A percentile compares a stretch with the other conserved stretches of the same genome.
phyloP scores from a whole-genome alignment of 1,140 invertebrate species.

The Gonioctena quinquepunctata region DNA sequence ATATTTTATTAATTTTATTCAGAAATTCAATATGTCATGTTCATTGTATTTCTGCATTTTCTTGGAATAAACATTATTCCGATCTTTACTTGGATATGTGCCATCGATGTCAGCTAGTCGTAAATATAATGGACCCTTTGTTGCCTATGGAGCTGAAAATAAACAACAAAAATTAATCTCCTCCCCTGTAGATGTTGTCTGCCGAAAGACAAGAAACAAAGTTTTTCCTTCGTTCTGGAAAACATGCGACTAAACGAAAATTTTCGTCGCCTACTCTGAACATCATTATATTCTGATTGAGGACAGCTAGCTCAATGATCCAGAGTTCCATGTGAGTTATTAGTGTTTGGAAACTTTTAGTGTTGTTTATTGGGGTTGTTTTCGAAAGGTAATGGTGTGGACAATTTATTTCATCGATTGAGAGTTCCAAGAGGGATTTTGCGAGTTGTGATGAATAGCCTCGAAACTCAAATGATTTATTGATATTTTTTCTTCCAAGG shows the following conservation, averaged over 20 bases:
- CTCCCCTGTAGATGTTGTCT: too few relatives aligned
- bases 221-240: not conserved
- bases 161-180: too few relatives aligned
- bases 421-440: not conserved
- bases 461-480: not conserved
- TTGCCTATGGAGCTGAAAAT: too few relatives aligned
- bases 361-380: constrained; percentile 16
- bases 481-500: too few relatives aligned
- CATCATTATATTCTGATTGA: not conserved
- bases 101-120: too few relatives aligned
- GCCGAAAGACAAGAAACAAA: too few relatives aligned
- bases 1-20: too few relatives aligned
- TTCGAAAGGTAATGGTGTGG: constrained; percentile 12
- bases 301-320: not conserved
- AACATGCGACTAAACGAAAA: not conserved
- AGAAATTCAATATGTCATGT: too few relatives aligned
- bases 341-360: constrained; percentile 6
- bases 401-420: constrained; percentile 15
- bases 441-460: not conserved
- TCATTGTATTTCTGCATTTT: too few relatives aligned
- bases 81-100: too few relatives aligned
- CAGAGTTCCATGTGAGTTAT: constrained; percentile 6
- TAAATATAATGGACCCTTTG: too few relatives aligned
- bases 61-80: too few relatives aligned
- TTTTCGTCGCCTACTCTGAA: not conserved